Percentiles rank a stretch among this genome's conserved stretches.
phyloP scores from a whole-genome alignment of 2,113 vertebrate species.

The Ramphastos sulfuratus region DNA sequence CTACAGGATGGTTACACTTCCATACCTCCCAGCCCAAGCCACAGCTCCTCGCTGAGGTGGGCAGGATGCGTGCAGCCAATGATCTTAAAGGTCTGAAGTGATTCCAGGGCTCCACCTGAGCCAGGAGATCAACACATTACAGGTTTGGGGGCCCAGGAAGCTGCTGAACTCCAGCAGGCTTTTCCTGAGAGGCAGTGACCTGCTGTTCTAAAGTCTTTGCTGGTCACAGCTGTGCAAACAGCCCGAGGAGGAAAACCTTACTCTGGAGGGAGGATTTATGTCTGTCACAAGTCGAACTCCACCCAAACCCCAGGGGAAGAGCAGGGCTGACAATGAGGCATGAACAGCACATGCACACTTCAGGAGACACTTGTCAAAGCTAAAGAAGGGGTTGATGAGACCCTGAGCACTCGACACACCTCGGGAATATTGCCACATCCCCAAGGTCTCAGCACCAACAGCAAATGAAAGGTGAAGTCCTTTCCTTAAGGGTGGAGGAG shows the following conservation, averaged over 20 bases:
- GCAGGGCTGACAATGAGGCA: not conserved
- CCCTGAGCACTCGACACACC: not conserved
- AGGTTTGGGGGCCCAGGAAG: not conserved
- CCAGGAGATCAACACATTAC: not conserved
- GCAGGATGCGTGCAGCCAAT: not conserved
- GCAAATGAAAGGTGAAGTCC: not conserved
- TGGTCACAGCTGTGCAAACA: constrained; percentile 2
- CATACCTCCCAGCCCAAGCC: not conserved
- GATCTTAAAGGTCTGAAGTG: too few relatives aligned
- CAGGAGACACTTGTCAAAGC: not conserved
- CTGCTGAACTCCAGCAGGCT: not conserved
- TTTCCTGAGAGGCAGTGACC: not conserved
- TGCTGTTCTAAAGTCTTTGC: not conserved
- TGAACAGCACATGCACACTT: not conserved
- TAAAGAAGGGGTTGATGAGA: not conserved
- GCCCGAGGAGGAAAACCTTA: not conserved
- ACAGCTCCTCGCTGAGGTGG: not conserved
- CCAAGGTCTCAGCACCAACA: not conserved
- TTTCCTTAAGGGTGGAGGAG: not conserved
- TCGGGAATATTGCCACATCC: not conserved
- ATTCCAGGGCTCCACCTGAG: too few relatives aligned
- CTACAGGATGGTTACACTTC: not conserved
- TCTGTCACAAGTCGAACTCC: not conserved
- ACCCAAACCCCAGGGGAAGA: not conserved
- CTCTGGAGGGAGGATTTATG: not conserved